These are phyloP conservation scores for Urocyon cinereoargenteus DNA, from an alignment of 2,797 vertebrate genomes.

Conservation along the genomic window DNA sequence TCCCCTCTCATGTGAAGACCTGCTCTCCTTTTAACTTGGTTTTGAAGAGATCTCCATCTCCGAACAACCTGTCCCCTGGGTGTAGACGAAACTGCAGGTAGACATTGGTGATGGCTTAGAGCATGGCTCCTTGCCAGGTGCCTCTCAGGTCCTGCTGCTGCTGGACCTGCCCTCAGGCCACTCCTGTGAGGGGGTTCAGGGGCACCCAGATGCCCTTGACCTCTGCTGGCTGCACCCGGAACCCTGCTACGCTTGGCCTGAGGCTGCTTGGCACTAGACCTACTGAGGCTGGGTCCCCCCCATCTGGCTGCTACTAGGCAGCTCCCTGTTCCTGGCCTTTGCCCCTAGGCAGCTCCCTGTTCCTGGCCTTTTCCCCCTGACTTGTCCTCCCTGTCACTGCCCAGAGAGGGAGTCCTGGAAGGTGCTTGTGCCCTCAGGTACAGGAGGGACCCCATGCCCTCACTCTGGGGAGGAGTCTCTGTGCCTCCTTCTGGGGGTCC, in stretches of 20 bases:
- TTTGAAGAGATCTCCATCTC: slow-evolving; percentile 79
- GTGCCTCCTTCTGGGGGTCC: background rate
- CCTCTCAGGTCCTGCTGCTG: slow-evolving; percentile 34
- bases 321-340: background rate
- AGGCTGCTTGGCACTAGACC: background rate
- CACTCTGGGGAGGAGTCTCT: background rate
- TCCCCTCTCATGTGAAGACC: background rate
- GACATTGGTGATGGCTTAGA: slow-evolving; percentile 66
- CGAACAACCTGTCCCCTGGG: slow-evolving; percentile 78
- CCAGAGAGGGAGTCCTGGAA: background rate
- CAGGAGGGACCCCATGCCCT: too few relatives aligned
- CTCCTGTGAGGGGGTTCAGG: background rate
- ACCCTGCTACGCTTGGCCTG: background rate
- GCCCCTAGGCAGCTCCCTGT: background rate
- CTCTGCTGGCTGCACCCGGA: background rate
- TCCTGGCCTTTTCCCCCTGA: background rate
- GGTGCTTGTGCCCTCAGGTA: background rate
- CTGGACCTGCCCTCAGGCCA: background rate
- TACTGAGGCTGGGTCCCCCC: background rate
- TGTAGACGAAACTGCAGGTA: slow-evolving; percentile 68
- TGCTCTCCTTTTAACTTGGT: slow-evolving; percentile 40
- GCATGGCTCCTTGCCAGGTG: slow-evolving; percentile 68
- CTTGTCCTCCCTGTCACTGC: background rate
- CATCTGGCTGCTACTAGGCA: background rate
- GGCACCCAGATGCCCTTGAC: background rate